A percentile compares a stretch with the other conserved stretches of the same genome.
phyloP scores from a whole-genome alignment of 2,113 vertebrate species.

The Egretta garzetta region DNA sequence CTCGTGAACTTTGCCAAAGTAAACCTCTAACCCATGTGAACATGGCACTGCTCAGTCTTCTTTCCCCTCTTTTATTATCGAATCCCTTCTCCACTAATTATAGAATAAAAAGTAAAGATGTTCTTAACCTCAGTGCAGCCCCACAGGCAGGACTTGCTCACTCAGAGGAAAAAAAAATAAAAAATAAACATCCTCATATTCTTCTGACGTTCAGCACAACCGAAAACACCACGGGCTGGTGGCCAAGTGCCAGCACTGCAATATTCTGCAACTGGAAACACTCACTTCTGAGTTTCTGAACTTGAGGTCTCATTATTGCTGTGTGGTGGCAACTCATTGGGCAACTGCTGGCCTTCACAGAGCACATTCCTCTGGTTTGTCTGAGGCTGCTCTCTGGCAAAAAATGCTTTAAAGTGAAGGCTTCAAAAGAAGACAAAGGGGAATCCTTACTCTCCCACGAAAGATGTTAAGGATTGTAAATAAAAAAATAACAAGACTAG shows the following conservation, averaged over 20 bases:
- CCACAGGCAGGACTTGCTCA: neutral
- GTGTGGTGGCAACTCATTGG: neutral
- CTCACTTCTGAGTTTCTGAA: neutral
- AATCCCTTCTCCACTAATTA: neutral
- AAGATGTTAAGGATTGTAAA: neutral
- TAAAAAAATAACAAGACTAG: neutral
- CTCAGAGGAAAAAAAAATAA: neutral
- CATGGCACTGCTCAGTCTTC: neutral
- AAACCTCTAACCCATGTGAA: slow-evolving; percentile 20
- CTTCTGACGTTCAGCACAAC: neutral
- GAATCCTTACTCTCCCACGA: neutral
- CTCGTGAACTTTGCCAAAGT: slow-evolving; percentile 5
- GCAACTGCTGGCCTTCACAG: neutral
- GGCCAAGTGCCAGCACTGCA: neutral
- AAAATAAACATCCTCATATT: neutral
- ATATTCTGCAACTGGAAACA: slow-evolving; percentile 1
- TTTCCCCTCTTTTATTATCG: neutral
- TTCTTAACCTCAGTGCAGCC: neutral
- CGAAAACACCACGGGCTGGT: neutral
- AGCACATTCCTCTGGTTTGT: neutral
- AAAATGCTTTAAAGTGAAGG: neutral
- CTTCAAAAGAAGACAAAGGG: neutral
- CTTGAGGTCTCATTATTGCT: neutral
- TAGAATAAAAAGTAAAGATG: neutral
- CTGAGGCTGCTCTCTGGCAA: neutral